Conservation (phyloP, 2,888 invertebrate genomes). For the Trichopoda pennipes region DNA sequence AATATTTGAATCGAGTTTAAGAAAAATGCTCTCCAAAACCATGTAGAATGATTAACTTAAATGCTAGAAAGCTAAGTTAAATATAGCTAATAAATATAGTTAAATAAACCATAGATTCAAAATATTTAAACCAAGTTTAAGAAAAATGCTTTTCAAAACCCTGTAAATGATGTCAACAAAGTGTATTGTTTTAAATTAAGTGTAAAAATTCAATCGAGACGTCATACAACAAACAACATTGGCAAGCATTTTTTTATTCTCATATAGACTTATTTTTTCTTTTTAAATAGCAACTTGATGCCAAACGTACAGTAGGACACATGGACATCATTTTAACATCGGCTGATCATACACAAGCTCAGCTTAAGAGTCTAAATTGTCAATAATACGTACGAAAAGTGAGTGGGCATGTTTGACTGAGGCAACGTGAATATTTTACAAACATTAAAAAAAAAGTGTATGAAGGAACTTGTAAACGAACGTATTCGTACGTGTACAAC, state of each 20-base stretch:
- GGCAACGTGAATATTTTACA: slow-evolving; percentile 4
- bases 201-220: neutral
- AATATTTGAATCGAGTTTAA: too few relatives aligned
- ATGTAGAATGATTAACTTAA: too few relatives aligned
- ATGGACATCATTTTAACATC: slow-evolving; percentile 62
- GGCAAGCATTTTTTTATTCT: neutral
- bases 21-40: too few relatives aligned
- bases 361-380: slow-evolving; percentile 47
- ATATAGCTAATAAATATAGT: too few relatives aligned
- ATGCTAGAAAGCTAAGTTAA: too few relatives aligned
- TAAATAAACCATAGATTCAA: too few relatives aligned
- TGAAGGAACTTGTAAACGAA: slow-evolving; percentile 35
- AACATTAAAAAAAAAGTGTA: neutral
- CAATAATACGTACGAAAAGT: slow-evolving; percentile 1
- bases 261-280: neutral
- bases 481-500: slow-evolving; percentile 50
- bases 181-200: too few relatives aligned
- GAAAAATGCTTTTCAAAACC: neutral
- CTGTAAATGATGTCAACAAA: neutral
- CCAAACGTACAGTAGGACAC: slow-evolving; percentile 67
- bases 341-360: slow-evolving; percentile 57
- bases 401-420: slow-evolving; percentile 13
- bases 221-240: slow-evolving; percentile 6
- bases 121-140: neutral
- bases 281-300: slow-evolving; percentile 62